phyloP scores from a whole-genome alignment of 2,888 invertebrate species.

The Trichogramma dendrolimi region DNA sequence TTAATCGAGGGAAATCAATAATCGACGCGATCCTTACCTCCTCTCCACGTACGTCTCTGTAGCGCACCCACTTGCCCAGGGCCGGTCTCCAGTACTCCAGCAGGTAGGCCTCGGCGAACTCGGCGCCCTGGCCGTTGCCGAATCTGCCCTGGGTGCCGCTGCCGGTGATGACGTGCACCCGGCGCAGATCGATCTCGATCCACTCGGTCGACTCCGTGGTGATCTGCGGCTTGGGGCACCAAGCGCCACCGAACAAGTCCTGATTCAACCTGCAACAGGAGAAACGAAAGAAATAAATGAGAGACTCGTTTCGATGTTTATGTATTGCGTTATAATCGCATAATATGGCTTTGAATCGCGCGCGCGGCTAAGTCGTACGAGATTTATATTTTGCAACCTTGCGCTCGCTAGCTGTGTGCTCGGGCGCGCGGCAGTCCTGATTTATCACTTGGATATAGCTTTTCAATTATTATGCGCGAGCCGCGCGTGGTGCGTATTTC shows the following conservation, averaged over 20 bases:
- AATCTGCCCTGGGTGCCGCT: constrained; percentile 84
- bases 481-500: too few species aligned
- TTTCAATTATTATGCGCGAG: too few species aligned
- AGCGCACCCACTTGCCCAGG: constrained; percentile 78
- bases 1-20: neutral
- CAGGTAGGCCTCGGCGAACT: constrained; percentile 79
- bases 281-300: too few species aligned
- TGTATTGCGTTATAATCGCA: constrained; percentile 11
- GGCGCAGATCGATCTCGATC: constrained; percentile 76
- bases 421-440: too few species aligned
- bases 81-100: constrained; percentile 81
- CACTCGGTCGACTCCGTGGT: constrained; percentile 74
- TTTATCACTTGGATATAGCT: too few species aligned
- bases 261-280: constrained; percentile 67
- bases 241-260: constrained; percentile 82
- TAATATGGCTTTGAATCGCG: constrained; percentile 5
- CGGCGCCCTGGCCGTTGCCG: constrained; percentile 85
- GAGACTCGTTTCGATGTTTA: neutral
- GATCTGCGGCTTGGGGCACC: constrained; percentile 84
- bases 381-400: constrained; percentile 8
- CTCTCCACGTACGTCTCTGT: constrained; percentile 67
- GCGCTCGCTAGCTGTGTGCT: too few species aligned
- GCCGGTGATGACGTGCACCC: constrained; percentile 76
- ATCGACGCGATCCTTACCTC: constrained; percentile 60
- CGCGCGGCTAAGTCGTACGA: neutral